Evolutionary conservation across 2,888 invertebrate genomes (phyloP), one percentile per base, ranked within the genome.

Genomic region (Diachrysia chrysitis): DNA sequence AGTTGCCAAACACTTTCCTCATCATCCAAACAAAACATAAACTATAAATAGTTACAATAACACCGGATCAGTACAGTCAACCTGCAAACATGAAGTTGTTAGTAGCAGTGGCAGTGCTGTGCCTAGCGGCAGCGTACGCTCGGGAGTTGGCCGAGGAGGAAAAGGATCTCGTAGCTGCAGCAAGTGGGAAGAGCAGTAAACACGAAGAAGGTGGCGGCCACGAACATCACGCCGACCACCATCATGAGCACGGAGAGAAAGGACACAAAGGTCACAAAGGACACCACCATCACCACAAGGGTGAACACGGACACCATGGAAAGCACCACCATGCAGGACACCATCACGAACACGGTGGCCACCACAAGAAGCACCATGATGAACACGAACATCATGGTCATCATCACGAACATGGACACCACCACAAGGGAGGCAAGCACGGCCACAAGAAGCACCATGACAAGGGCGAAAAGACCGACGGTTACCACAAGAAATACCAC

Each of bases 401-500:
- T 51, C 95, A 94, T 62, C 95, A 95, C 42, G 94, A 94, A 72
- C 93, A 94, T 58, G 94, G 94, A 0, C 94, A 94, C 59, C 94
- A 95, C 51, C 94, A 95, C 60, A 95, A 95, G 72, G 95, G 94
- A 0, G 94, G 87, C 63, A 95, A 95, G 69, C 95, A 94, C 62
- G 94, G 94, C 6, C 92, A 93, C 63, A 90, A 95, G 63, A 90
- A 95, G 63, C 95, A 95, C 56, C 94, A 95, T 70, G 93, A 94
- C 54, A 95, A 95, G 72, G 94, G 94, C 61, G 95, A 95, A 66
- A 87, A 95, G 69, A 89, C 89, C 75, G 94, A 94, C 61, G 95
- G 95, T 12, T 95, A 89, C 85, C 95, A 95, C 86, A 95, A 95
- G 89, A 95, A 95, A 68, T 93, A 93, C 84, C 95, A 95, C 64